A percentile compares a stretch with the other conserved stretches of the same genome.
These are phyloP conservation scores for Pseudachorutes palmiensis DNA, from an alignment of 1,140 invertebrate genomes.

Conservation along the genomic window DNA sequence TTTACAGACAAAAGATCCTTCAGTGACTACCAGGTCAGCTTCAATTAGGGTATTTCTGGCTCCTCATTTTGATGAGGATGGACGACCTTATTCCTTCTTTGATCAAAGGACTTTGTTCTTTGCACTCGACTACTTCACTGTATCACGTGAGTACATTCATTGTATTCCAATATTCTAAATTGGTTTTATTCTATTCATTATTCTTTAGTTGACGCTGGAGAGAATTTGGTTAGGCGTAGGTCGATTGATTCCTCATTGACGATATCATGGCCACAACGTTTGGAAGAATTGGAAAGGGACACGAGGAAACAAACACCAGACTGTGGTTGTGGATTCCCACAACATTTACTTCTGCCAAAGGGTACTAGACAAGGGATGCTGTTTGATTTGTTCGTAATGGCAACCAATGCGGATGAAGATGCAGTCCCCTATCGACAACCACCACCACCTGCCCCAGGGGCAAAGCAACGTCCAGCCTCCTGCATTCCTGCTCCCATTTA, in stretches of 20 bases:
- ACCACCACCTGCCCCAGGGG: neutral
- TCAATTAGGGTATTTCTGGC: slow-evolving; percentile 21
- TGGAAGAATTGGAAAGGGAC: slow-evolving; percentile 39
- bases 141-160: neutral
- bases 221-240: slow-evolving; percentile 48
- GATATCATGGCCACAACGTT: slow-evolving; percentile 56
- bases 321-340: slow-evolving; percentile 79
- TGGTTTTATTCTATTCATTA: too few relatives aligned
- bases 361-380: slow-evolving; percentile 58
- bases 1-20: neutral
- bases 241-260: slow-evolving; percentile 55
- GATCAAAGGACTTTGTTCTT: slow-evolving; percentile 17
- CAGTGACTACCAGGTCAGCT: neutral
- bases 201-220: slow-evolving; percentile 46
- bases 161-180: neutral
- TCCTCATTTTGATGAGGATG: slow-evolving; percentile 1
- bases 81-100: neutral
- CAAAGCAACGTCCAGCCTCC: neutral
- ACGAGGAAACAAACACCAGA: neutral
- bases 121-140: slow-evolving; percentile 10
- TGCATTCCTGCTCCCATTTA: slow-evolving; percentile 33
- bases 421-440: slow-evolving; percentile 39
- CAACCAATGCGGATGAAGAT: slow-evolving; percentile 64
- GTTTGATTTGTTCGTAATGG: slow-evolving; percentile 69
- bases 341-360: slow-evolving; percentile 71